Base-by-base conservation (phyloP, 2,113 vertebrate species). In the Taurulus bubalis region DNA sequence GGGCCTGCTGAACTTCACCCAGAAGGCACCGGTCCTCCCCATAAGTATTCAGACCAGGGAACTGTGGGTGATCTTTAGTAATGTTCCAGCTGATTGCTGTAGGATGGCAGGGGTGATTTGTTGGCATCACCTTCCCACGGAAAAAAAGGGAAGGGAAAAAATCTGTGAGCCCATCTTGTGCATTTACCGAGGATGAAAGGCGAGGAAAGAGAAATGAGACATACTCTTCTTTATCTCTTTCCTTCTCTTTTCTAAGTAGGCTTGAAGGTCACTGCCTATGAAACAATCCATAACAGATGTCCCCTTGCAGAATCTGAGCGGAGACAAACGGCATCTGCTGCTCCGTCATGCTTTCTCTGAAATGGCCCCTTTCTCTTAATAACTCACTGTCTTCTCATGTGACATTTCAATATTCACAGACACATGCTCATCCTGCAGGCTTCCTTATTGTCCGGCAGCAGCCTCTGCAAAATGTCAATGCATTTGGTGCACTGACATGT, bases 241-340 rank as follows among this genome's bases (percentile, higher is more conserved):
- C 58, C 45, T 28, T 93, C 88, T 90, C 53, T 86, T 80, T 85
- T 92, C 90, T 94, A 92, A 92, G 90, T 76, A 92, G 88, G 90
- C 94, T 94, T 95, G 95, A 96, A 96, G 94, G 95, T 95, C 95
- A 95, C 47, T 55, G 90, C 91, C 88, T 94, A 90, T 89, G 79
- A 92, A 93, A 90, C 71, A 86, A 90, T 87, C 82, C 83, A 79
- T 93, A 95, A 93, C 95, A 96, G 94, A 96, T 94, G 94, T 92
- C 93, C 85, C 90, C 94, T 93, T 83, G 91, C 94, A 89, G 84
- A 88, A 80, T 79, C 85, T 85, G 93, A 92, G 91, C 86, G 89
- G 89, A 93, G 89, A 85, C 68, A 71, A 93, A 93, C 92, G 89
- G 90, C 91, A 86, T 87, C 79, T 87, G 82, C 75, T 80, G 64